Evolutionary conservation across 2,888 invertebrate species (phyloP).

Genomic region (Nemapogon koenigi): DNA sequence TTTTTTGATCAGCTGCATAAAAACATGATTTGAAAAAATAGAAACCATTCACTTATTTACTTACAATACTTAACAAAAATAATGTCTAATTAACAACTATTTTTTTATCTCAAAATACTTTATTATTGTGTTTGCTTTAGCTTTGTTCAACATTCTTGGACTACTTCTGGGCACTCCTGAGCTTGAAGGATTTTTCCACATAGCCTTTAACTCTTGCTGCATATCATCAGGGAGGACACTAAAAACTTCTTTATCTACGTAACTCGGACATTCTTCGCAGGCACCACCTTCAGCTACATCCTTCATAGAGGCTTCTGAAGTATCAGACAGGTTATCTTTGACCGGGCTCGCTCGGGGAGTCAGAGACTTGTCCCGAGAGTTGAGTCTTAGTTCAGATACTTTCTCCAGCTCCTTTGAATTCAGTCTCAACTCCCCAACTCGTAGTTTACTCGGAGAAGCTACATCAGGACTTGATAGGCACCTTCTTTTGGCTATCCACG

Average conservation of each 20-base stretch:
- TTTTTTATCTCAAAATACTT: slow-evolving; percentile 74
- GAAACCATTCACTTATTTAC: slow-evolving; percentile 62
- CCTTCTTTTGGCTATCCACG: slow-evolving; percentile 55
- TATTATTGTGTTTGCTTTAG: slow-evolving; percentile 68
- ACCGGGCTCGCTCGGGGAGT: slow-evolving; percentile 55
- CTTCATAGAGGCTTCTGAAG: slow-evolving; percentile 47
- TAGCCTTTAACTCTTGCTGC: slow-evolving; percentile 75
- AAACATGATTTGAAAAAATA: slow-evolving; percentile 65
- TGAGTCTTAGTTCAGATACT: slow-evolving; percentile 51
- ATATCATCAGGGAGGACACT: slow-evolving; percentile 73
- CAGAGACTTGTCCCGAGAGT: slow-evolving; percentile 48
- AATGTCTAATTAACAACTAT: slow-evolving; percentile 47
- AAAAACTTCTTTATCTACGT: slow-evolving; percentile 73
- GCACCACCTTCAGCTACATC: slow-evolving; percentile 40
- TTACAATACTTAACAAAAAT: slow-evolving; percentile 46
- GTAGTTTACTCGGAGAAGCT: slow-evolving; percentile 73
- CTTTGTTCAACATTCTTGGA: slow-evolving; percentile 58
- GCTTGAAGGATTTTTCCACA: slow-evolving; percentile 65
- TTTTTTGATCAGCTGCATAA: slow-evolving; percentile 62
- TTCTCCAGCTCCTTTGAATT: slow-evolving; percentile 70
- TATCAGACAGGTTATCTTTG: slow-evolving; percentile 45
- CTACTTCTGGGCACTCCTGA: slow-evolving; percentile 45
- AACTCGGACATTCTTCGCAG: slow-evolving; percentile 67
- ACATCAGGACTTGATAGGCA: slow-evolving; percentile 58
- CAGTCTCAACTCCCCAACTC: slow-evolving; percentile 70